Conservation (phyloP, 2,888 invertebrate genomes). For the Amphipoea lucens region DNA sequence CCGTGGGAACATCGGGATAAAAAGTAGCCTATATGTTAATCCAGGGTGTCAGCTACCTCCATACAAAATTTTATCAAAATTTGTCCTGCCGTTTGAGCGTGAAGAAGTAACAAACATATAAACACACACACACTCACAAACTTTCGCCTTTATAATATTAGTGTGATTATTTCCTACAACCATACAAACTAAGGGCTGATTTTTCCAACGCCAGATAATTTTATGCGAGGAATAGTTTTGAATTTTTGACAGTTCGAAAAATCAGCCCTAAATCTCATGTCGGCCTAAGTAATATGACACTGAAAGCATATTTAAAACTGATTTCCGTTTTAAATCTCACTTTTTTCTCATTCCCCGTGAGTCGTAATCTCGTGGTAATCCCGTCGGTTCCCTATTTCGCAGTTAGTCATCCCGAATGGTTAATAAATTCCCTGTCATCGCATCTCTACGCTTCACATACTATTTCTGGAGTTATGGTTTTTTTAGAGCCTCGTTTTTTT, state of each 20-base stretch:
- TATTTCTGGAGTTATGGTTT: slow-evolving; percentile 79
- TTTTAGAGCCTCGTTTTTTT: slow-evolving; percentile 64
- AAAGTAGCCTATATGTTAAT: no score
- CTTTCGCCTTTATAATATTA: no score
- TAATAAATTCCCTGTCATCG: slow-evolving; percentile 89
- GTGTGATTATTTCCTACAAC: neutral
- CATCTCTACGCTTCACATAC: slow-evolving; percentile 76
- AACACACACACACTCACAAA: no score
- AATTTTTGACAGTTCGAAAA: no score
- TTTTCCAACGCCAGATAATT: no score
- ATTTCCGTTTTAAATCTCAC: slow-evolving; percentile 37
- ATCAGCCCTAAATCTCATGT: neutral
- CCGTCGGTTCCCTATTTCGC: slow-evolving; percentile 76
- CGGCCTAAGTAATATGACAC: neutral
- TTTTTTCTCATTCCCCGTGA: slow-evolving; percentile 34
- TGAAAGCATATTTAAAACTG: neutral
- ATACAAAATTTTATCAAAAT: no score
- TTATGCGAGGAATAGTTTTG: no score
- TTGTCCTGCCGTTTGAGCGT: no score
- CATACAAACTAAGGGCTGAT: neutral
- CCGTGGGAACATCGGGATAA: no score
- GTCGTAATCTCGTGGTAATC: slow-evolving; percentile 63
- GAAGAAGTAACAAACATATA: no score
- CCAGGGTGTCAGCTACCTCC: no score
- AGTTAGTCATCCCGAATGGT: slow-evolving; percentile 87